These are phyloP conservation scores for Apodemia arnacis DNA, from an alignment of 2,888 invertebrate genomes.

Conservation along the genomic window DNA sequence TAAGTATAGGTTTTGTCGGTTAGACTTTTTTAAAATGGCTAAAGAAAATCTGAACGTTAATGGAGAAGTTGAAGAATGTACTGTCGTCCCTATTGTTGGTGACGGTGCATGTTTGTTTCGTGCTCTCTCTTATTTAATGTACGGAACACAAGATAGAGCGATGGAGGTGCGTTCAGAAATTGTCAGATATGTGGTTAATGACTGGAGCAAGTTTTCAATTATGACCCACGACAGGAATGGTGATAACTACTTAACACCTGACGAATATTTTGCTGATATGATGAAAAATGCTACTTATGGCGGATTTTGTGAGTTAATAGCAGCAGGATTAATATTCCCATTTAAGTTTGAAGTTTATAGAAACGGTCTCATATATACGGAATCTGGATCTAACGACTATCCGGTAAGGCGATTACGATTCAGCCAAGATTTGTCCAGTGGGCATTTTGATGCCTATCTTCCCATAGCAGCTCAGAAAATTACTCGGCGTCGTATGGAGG, in stretches of 20 bases:
- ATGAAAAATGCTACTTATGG: constrained; percentile 46
- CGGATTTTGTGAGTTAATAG: constrained; percentile 24
- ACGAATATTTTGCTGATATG: constrained; percentile 44
- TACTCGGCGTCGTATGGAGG: too few species aligned
- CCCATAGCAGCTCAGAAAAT: too few species aligned
- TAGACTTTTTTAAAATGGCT: constrained; percentile 41
- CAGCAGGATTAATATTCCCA: background rate
- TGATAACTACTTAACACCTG: constrained; percentile 39
- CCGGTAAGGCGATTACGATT: constrained; percentile 18
- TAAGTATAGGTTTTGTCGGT: constrained; percentile 8
- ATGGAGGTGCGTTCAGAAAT: constrained; percentile 34
- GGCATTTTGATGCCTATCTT: background rate
- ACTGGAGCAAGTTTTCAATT: constrained; percentile 14
- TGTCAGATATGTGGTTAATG: constrained; percentile 13
- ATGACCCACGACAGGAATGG: constrained; percentile 6
- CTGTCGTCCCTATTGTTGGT: constrained; percentile 55
- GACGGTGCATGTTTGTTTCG: constrained; percentile 65
- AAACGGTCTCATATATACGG: too few species aligned
- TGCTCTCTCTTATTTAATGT: constrained; percentile 65
- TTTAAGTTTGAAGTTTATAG: constrained; percentile 8
- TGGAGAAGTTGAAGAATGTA: constrained; percentile 52
- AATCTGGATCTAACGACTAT: constrained; percentile 25
- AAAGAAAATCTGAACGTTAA: constrained; percentile 52
- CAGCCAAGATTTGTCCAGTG: constrained; percentile 23
- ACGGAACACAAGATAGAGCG: constrained; percentile 60